Conservation (phyloP, 2,888 invertebrate species). For the Xanthia icteritia region DNA sequence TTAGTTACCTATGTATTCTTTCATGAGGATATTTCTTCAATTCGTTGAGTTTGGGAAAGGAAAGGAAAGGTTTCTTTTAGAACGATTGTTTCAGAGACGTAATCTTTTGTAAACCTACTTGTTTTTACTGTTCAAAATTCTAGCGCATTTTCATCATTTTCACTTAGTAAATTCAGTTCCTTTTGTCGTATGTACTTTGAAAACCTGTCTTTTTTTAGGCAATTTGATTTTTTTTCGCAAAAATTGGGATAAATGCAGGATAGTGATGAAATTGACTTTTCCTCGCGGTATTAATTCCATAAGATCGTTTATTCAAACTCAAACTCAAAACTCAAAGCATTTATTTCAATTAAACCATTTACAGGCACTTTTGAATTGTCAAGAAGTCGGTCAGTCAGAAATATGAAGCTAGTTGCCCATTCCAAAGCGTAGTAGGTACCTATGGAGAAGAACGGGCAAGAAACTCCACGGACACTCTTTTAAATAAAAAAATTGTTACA, state of each 20-base stretch:
- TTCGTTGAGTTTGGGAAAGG: neutral
- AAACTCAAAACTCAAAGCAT: no score
- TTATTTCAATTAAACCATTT: no score
- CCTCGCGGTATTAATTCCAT: neutral
- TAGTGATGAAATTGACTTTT: no score
- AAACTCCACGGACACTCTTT: no score
- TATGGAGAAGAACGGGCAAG: no score
- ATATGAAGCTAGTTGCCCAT: no score
- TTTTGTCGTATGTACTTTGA: neutral
- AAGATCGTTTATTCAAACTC: neutral
- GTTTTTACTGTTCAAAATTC: neutral
- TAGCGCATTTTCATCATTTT: neutral
- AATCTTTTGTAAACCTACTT: neutral
- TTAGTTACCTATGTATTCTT: neutral
- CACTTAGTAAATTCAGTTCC: neutral
- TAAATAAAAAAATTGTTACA: no score
- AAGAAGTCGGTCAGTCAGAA: no score
- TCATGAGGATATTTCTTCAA: neutral
- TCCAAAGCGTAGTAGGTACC: no score
- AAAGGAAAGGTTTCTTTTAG: neutral
- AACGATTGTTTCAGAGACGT: neutral
- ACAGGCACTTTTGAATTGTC: no score
- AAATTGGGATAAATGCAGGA: no score
- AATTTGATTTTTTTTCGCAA: neutral
- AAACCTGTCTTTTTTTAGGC: neutral